phyloP scores from a whole-genome alignment of 2,797 vertebrate species.

The Luscinia luscinia region DNA sequence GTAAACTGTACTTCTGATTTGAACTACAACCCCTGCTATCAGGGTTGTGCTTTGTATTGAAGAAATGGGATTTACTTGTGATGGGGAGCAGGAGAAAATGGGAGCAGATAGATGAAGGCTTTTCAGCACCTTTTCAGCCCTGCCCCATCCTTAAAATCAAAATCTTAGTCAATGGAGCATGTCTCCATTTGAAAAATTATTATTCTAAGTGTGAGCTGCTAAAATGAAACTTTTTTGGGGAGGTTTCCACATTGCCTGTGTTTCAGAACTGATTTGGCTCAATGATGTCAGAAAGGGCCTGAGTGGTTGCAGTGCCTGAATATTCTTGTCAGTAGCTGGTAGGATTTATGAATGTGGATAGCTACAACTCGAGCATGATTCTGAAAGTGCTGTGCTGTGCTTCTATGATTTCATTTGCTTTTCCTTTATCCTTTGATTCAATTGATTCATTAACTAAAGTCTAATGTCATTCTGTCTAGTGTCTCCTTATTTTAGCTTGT shows the following conservation, averaged over 20 bases:
- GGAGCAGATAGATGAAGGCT: neutral
- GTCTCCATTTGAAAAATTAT: neutral
- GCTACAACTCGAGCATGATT: neutral
- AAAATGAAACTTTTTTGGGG: neutral
- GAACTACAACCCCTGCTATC: neutral
- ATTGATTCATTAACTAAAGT: neutral
- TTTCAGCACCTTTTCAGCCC: neutral
- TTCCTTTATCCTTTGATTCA: neutral
- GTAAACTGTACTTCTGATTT: neutral
- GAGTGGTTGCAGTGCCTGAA: neutral
- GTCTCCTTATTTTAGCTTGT: neutral
- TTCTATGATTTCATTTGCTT: neutral
- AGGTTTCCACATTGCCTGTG: neutral
- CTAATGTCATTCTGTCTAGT: neutral
- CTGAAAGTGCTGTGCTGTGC: neutral
- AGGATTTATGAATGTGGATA: neutral
- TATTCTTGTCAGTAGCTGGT: neutral
- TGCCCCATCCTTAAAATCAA: neutral
- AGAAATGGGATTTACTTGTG: neutral
- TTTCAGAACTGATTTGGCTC: neutral
- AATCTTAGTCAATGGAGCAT: rapidly evolving
- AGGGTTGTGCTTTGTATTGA: neutral
- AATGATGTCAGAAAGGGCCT: neutral
- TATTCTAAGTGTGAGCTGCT: neutral
- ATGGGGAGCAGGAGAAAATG: neutral